Conservation (phyloP, 53 echinoderm and acorn worm genomes). For the Patiria pectinifera region DNA sequence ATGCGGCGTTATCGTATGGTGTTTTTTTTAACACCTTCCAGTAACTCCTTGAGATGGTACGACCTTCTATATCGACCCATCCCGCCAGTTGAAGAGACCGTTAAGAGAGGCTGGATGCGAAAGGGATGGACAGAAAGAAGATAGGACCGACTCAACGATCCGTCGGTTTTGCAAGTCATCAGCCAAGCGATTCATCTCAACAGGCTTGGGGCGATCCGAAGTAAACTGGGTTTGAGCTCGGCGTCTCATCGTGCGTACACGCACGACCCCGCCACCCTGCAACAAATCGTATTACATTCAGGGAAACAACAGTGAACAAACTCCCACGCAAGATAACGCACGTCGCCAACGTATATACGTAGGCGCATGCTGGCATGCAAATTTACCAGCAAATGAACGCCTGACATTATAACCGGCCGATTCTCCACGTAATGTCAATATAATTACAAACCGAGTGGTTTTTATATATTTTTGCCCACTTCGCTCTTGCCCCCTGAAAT, state of each 20-base stretch:
- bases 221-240: background rate
- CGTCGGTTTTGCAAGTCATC: constrained; percentile 44
- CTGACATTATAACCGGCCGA: background rate
- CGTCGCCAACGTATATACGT: background rate
- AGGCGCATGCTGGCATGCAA: background rate
- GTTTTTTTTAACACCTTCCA: background rate
- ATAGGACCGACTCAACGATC: background rate
- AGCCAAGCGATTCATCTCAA: constrained; percentile 21
- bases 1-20: background rate
- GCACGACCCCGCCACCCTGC: background rate
- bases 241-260: background rate
- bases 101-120: background rate
- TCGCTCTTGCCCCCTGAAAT: too few species aligned
- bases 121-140: background rate
- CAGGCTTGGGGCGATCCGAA: constrained; percentile 19
- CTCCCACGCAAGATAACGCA: background rate
- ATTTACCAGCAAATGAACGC: background rate
- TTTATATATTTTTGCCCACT: background rate
- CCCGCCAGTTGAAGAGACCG: constrained; percentile 31
- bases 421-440: constrained; percentile 27
- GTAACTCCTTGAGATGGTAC: background rate
- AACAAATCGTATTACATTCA: constrained; percentile 8
- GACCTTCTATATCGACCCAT: constrained; percentile 25
- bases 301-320: constrained; percentile 17
- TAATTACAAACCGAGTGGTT: constrained; percentile 21